A percentile compares a stretch with the other conserved stretches of the same genome.
phyloP scores from a whole-genome alignment of 2,888 invertebrate species.

The Chironomus riparius region DNA sequence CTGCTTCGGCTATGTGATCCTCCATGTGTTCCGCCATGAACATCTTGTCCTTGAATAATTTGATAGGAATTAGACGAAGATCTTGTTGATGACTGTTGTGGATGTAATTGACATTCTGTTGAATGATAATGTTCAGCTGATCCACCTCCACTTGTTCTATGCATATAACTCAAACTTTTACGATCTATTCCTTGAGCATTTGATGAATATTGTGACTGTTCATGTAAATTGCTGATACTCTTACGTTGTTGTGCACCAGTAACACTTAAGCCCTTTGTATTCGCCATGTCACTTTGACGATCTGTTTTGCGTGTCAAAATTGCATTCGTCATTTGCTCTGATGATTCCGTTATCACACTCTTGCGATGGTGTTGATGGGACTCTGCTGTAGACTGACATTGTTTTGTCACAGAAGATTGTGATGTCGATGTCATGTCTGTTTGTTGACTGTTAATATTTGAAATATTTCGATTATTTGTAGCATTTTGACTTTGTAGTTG shows the following conservation, averaged over 20 bases:
- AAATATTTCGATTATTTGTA: not conserved
- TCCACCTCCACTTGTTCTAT: conserved; percentile 42
- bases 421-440: not conserved
- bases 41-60: not conserved
- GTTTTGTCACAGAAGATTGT: not conserved
- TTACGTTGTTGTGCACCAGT: conserved; percentile 71
- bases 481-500: too few relatives aligned
- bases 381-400: conserved; percentile 14
- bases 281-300: conserved; percentile 57
- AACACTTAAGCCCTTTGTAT: conserved; percentile 49
- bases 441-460: not conserved
- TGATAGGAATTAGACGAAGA: not conserved
- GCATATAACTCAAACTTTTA: conserved; percentile 69
- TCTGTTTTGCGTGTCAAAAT: conserved; percentile 64
- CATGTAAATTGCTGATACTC: conserved; percentile 69
- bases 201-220: conserved; percentile 59
- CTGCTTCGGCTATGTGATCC: not conserved
- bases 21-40: not conserved
- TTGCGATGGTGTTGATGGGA: conserved; percentile 54
- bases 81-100: not conserved
- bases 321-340: conserved; percentile 58
- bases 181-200: conserved; percentile 54
- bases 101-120: conserved; percentile 19
- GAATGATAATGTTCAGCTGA: not conserved
- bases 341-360: conserved; percentile 62